phyloP scores from a whole-genome alignment of 2,797 vertebrate genomes.

The Trichosurus vulpecula region DNA sequence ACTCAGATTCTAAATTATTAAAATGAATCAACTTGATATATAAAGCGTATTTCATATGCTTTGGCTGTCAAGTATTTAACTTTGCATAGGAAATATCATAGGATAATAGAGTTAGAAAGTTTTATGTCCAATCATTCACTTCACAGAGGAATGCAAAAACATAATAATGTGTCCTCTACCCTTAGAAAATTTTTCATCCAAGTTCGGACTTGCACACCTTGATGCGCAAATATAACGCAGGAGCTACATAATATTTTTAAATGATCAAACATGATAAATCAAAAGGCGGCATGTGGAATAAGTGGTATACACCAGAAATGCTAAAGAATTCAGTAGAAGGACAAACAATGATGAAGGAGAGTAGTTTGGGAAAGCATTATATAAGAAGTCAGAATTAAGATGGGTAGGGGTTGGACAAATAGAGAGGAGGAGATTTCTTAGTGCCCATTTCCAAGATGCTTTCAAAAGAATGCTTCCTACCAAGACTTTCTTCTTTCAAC shows the following conservation, averaged over 20 bases:
- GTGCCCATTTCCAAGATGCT: conserved; percentile 33
- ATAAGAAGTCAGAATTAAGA: neutral
- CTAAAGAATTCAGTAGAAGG: neutral
- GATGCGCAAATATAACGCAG: neutral
- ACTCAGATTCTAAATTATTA: neutral
- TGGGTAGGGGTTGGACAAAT: neutral
- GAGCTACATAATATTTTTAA: neutral
- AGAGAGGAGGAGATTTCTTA: neutral
- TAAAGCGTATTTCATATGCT: neutral
- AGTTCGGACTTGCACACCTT: neutral
- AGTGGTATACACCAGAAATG: neutral
- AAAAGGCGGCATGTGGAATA: neutral
- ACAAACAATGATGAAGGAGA: neutral
- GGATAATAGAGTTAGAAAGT: neutral
- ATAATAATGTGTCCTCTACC: neutral
- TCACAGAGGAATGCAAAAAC: neutral
- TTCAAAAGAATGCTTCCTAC: conserved; percentile 29
- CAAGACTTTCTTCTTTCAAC: conserved; percentile 44
- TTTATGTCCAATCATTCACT: neutral
- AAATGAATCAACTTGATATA: neutral
- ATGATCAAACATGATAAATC: neutral
- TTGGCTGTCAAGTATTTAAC: neutral
- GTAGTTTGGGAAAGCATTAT: neutral
- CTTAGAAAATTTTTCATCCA: neutral
- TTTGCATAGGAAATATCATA: neutral